These are phyloP conservation scores for Mormyrops boulengeri DNA, from an alignment of 2,797 vertebrate genomes.

Conservation along the genomic window DNA sequence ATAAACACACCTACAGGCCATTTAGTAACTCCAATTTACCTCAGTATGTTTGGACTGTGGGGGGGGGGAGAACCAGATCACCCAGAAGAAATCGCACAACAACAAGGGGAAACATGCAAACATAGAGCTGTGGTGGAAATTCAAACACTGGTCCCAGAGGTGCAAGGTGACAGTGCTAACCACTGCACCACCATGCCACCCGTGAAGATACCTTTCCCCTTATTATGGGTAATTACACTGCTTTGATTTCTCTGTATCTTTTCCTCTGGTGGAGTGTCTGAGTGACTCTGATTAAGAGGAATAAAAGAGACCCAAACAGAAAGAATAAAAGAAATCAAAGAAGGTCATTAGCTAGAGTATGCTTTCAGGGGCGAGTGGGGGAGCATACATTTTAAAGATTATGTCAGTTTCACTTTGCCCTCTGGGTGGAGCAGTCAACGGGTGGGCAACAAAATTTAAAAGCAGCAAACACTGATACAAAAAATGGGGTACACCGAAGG, in stretches of 20 bases:
- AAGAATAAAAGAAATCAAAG: not conserved
- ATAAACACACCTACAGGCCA: not conserved
- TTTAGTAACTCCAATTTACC: not conserved
- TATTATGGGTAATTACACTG: not conserved
- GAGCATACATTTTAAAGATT: not conserved
- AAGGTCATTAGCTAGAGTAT: not conserved
- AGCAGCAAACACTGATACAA: not conserved
- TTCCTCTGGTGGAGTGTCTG: not conserved
- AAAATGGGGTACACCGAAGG: not conserved
- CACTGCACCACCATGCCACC: not conserved
- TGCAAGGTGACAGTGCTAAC: not conserved
- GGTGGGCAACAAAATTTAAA: not conserved
- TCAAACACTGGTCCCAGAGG: not conserved
- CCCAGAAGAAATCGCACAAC: not conserved
- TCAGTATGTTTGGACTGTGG: not conserved
- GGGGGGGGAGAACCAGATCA: not conserved
- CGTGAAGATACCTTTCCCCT: not conserved
- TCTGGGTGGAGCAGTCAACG: not conserved
- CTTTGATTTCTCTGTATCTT: not conserved
- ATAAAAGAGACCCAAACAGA: not conserved
- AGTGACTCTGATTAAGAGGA: conserved; percentile 4
- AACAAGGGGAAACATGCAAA: not conserved
- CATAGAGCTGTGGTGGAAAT: not conserved
- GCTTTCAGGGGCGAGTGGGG: not conserved
- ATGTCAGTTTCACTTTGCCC: not conserved